Conservation (phyloP, 1,140 invertebrate genomes). For the Zaprionus ornatus region DNA sequence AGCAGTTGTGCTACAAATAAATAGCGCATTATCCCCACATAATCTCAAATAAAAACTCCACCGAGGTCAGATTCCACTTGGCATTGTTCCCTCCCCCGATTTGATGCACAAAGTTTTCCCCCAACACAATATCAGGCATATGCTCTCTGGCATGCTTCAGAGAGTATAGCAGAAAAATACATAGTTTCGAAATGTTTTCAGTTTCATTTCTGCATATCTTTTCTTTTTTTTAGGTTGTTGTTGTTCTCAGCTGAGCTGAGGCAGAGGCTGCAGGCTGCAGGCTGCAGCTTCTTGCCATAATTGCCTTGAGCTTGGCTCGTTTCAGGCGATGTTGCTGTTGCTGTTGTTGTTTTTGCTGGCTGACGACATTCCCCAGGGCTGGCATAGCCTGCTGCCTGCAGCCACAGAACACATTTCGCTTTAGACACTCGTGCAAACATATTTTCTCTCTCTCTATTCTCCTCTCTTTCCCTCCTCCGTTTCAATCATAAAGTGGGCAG, state of each 20-base stretch:
- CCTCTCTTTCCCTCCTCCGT: background rate
- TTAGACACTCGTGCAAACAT: slow-evolving; percentile 16
- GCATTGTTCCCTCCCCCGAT: background rate
- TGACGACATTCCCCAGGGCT: slow-evolving; percentile 29
- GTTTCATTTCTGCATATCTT: slow-evolving; percentile 23
- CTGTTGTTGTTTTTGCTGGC: too few species aligned
- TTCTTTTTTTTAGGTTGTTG: background rate
- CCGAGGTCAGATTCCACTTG: background rate
- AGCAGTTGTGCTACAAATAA: background rate
- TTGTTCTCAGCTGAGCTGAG: background rate
- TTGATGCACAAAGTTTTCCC: slow-evolving; percentile 1
- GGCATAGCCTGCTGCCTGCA: background rate
- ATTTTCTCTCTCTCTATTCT: background rate
- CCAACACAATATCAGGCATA: slow-evolving; percentile 7
- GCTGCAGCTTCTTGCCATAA: slow-evolving; percentile 36
- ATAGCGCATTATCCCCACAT: slow-evolving; percentile 1
- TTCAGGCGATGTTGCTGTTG: slow-evolving; percentile 11
- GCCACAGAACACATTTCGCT: slow-evolving; percentile 20
- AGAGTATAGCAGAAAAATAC: slow-evolving; percentile 9
- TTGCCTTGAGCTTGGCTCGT: slow-evolving; percentile 38
- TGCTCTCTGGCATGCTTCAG: background rate
- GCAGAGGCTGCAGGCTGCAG: slow-evolving; percentile 25
- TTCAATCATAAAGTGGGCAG: background rate
- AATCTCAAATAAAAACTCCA: background rate
- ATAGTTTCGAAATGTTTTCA: slow-evolving; percentile 25